Base-by-base conservation (phyloP, 2,888 invertebrate genomes). In the Glaucopsyche alexis region DNA sequence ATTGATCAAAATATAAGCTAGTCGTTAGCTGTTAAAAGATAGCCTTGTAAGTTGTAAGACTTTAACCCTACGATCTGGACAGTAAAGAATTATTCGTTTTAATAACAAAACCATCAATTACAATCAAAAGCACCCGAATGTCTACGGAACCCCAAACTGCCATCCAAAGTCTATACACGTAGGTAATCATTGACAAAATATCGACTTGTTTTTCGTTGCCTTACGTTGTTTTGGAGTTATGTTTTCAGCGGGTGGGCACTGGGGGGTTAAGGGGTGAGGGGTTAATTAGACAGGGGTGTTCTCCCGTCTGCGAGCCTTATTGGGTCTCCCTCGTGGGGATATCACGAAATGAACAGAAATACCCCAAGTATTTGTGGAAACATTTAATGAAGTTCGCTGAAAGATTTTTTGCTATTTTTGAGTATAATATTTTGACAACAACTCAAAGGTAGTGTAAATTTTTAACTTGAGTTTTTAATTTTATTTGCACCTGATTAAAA, bases 271-370 rank as follows among this genome's bases (percentile, higher is more conserved):
- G 69, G 29, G 47, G 67, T 55, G 69, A 74, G 73, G 40, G 73
- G 74, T 47, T 76, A 76, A 77, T 77, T 77, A 76, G 73, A 74
- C 52, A 42, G 71, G 19, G 74, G 73, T 42, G 72, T 47, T 75
- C 77, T 75, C 76, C 77, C 74, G 77, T 76, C 75, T 76, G 75
- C 70, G 67, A 19, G 45, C 67, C 67, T 45, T 19, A 45, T 45
- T 45, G 16, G 42, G 42, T n/a, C 67, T 45, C 67, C 67, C 67
- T 49, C 13, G 69, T 19, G 29, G 47, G 47, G 69, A 69, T 38
- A 50, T 72, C 64, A 65, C 71, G 14, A 42, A 60, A 60, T 60
- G 60, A 60, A 60, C 60, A 72, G 65, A 70, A 29, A 50, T 73
- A 64, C 14, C 42, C 50, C 60, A 72, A 72, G 49, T 13, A 73